Evolutionary conservation across 2,888 invertebrate species (phyloP).

Genomic region (Pegoplata infirma): DNA sequence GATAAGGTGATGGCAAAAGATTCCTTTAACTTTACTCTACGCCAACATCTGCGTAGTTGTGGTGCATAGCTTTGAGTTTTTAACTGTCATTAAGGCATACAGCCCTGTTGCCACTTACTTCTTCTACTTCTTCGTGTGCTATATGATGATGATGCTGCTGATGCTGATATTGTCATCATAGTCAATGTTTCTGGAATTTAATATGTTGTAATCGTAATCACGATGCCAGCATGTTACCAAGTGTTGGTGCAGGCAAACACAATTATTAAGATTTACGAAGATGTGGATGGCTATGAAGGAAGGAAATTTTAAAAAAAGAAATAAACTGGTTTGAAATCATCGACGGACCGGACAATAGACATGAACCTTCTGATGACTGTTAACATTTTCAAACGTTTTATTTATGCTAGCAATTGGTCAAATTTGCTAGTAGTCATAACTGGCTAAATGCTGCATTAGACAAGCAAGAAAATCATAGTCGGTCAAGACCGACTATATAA

Average conservation of each 20-base stretch:
- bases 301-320: too few relatives aligned
- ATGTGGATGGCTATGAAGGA: background rate
- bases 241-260: background rate
- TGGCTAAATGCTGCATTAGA: too few relatives aligned
- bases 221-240: slow-evolving; percentile 23
- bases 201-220: slow-evolving; percentile 38
- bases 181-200: slow-evolving; percentile 21
- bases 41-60: too few relatives aligned
- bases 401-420: too few relatives aligned
- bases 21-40: background rate
- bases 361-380: too few relatives aligned
- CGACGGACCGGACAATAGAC: too few relatives aligned
- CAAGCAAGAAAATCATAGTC: too few relatives aligned
- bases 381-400: too few relatives aligned
- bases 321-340: too few relatives aligned
- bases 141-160: background rate
- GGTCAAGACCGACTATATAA: too few relatives aligned
- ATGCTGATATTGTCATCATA: slow-evolving; percentile 36
- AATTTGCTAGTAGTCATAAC: too few relatives aligned
- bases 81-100: slow-evolving; percentile 4
- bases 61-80: background rate
- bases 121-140: background rate
- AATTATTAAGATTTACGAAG: slow-evolving; percentile 9
- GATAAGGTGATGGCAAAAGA: background rate
- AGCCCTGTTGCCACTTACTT: background rate